These are phyloP conservation scores for Drosophila saltans DNA, from an alignment of 1,140 invertebrate species.

Conservation along the genomic window DNA sequence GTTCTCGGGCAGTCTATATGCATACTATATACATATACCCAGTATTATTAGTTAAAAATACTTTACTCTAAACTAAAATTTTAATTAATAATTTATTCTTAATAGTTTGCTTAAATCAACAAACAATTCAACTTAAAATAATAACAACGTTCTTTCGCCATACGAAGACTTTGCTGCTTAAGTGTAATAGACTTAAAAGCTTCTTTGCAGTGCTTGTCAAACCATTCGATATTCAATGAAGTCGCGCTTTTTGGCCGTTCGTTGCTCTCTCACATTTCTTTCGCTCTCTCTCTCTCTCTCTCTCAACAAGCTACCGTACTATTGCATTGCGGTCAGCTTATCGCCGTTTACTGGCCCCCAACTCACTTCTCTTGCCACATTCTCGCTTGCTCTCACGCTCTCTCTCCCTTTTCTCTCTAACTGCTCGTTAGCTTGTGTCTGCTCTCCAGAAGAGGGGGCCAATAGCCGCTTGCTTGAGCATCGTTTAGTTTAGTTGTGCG, in stretches of 20 bases:
- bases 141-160: too few relatives aligned
- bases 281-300: conserved; percentile 9
- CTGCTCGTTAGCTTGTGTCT: too few relatives aligned
- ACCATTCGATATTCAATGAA: not conserved
- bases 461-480: conserved; percentile 30
- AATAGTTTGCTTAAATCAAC: too few relatives aligned
- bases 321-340: conserved; percentile 2
- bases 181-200: too few relatives aligned
- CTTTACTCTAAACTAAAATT: too few relatives aligned
- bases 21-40: too few relatives aligned
- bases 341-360: not conserved
- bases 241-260: conserved; percentile 27
- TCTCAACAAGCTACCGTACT: not conserved
- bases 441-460: conserved; percentile 26
- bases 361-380: not conserved
- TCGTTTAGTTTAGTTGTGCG: conserved; percentile 63
- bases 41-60: too few relatives aligned
- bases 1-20: too few relatives aligned
- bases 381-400: not conserved
- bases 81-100: too few relatives aligned
- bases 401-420: not conserved
- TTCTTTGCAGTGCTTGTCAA: too few relatives aligned
- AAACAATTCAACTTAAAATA: too few relatives aligned
- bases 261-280: conserved; percentile 5
- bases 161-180: too few relatives aligned